Evolutionary conservation across 2,888 invertebrate species (phyloP), one percentile per base, ranked within the genome.

Genomic region (Tortricodes alternella): DNA sequence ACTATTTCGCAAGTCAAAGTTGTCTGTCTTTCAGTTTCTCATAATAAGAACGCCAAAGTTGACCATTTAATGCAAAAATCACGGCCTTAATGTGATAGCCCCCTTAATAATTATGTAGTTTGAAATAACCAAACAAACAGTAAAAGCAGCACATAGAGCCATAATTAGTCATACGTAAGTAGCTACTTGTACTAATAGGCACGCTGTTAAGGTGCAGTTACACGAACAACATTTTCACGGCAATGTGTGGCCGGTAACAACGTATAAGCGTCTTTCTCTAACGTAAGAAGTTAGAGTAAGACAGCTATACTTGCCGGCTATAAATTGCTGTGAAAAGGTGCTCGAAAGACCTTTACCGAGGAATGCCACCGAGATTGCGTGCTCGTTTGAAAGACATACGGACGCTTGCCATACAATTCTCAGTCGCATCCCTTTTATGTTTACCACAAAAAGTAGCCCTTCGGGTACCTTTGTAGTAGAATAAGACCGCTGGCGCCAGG

Each of bases 121-220:
- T 29, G 6, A 44, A 11, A 44, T 11, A 16, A 18, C 18, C 29
- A 11, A 6, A 29, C 11, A 21, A 38, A 24, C 3, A 44, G 52
- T 52, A 53, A 53, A 53, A 53, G 53, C 38, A 23, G 27, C 51
- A 61, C 60, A 60, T 65, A 60, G 37, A 72, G 63, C 73, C 74
- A 73, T 78, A 83, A 85, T 84, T 81, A 83, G 71, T 68, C 68
- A 80, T 78, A 79, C 74, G 65, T 64, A 66, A 63, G 46, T 24
- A 41, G 41, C 9, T 24, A 23, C 15, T 41, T 21, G 23, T 9
- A 16, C 24, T 41, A 41, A 41, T 41, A 24, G 41, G 24, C 41
- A 16, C 23, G 24, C 24, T 13, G 39, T 43, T n/a, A n/a, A n/a
- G n/a, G n/a, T n/a, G n/a, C n/a, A n/a, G n/a, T n/a, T n/a, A n/a